Conservation (phyloP, 2,797 vertebrate genomes). For the Pseudomugil gertrudae region DNA sequence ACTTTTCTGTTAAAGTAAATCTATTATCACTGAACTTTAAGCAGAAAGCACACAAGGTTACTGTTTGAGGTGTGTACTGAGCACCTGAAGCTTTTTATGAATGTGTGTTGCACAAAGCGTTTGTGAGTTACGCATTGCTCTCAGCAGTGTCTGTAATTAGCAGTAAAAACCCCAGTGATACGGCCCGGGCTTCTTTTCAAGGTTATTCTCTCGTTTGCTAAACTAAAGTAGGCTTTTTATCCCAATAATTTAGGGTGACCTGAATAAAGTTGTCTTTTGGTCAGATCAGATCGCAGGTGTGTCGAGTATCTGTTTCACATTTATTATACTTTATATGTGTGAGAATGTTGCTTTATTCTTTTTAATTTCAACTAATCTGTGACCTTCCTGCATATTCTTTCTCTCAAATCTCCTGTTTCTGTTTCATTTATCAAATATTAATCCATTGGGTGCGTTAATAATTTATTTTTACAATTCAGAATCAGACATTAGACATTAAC, state of each 20-base stretch:
- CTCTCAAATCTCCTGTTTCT: conserved; percentile 51
- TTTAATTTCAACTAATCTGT: conserved; percentile 39
- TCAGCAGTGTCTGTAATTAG: conserved; percentile 75
- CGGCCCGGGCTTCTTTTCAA: conserved; percentile 65
- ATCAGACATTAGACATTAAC: conserved; percentile 77
- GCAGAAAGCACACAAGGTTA: conserved; percentile 29
- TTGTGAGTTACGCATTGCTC: conserved; percentile 68
- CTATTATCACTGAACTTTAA: conserved; percentile 51
- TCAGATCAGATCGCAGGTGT: conserved; percentile 26
- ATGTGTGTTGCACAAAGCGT: conserved; percentile 30
- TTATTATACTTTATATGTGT: conserved; percentile 2
- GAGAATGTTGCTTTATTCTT: conserved; percentile 9
- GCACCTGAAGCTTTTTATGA: conserved; percentile 23
- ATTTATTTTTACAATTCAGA: conserved; percentile 76
- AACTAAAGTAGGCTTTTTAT: conserved; percentile 51
- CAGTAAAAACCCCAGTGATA: conserved; percentile 65
- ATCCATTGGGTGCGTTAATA: conserved; percentile 68
- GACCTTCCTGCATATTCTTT: conserved; percentile 40
- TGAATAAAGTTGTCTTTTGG: conserved; percentile 45
- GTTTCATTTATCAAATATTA: conserved; percentile 76
- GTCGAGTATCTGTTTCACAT: conserved; percentile 13
- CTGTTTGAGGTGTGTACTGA: conserved; percentile 36
- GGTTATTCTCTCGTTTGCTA: conserved; percentile 62
- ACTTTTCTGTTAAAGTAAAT: conserved; percentile 45
- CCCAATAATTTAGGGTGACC: conserved; percentile 41